Base-by-base conservation (phyloP, 2,888 invertebrate species). In the Spicauda simplicius region DNA sequence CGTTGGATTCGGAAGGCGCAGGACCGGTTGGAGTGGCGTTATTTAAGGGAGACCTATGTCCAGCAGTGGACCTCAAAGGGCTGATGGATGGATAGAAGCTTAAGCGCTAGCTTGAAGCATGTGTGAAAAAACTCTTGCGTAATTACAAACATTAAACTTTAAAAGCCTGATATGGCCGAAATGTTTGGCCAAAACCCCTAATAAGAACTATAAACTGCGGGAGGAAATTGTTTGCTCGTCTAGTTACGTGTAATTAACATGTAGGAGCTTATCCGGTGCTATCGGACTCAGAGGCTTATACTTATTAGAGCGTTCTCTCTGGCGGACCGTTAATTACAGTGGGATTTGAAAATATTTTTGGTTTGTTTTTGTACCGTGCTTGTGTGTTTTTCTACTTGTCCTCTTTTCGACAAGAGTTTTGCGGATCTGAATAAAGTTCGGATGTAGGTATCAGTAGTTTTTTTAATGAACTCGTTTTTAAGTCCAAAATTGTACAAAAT, bases 211-310 rank as follows among this genome's bases (percentile, higher is more conserved):
- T 74, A 77, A 77, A 78, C 77, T 67, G 62, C 72, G 48, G 70
- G 70, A 72, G 72, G 71, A 75, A 79, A 77, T 71, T 76, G 81
- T 88, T 85, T 85, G 77, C 77, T 70, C 84, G 79, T 73, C 77
- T 76, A 77, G 76, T 88, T 87, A 85, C 71, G 73, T 77, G 79
- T 76, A 83, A 75, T 87, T 87, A 88, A 79, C 79, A 74, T 79
- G 73, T 76, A 76, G 79, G 76, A 73, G 76, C 78, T 80, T 80
- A 82, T 85, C 82, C 81, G 81, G 80, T 80, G 80, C 79, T 78
- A 74, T 79, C 70, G 75, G 77, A 79, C 79, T 78, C 80, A 78
- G 72, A 76, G 76, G 79, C 77, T 83, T 77, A 80, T 81, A 79
- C 78, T 78, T 83, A 81, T 83, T 82, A 81, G 78, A 76, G 75